Evolutionary conservation across 2,113 vertebrate genomes (phyloP).

Genomic region (Sebastes fasciatus): DNA sequence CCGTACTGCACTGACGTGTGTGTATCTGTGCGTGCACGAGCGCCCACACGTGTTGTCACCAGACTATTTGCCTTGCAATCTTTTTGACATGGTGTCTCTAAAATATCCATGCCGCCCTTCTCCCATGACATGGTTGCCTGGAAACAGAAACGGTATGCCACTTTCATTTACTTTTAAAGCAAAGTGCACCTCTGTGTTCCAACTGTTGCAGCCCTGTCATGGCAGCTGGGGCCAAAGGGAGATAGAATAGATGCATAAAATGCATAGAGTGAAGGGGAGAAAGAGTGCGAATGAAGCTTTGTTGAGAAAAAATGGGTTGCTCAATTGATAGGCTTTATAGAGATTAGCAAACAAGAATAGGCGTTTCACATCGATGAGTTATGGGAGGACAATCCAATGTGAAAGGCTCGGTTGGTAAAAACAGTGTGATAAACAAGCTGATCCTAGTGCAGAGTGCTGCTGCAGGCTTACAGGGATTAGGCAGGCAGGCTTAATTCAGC

Average conservation of each 20-base stretch:
- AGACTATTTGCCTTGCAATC: conserved; percentile 65
- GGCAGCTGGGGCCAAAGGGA: conserved; percentile 39
- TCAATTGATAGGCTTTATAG: conserved; percentile 46
- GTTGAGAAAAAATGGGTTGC: not conserved
- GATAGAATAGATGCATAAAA: not conserved
- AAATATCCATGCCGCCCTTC: conserved; percentile 66
- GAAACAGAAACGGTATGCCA: conserved; percentile 74
- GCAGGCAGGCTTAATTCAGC: conserved; percentile 81
- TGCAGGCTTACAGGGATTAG: conserved; percentile 82
- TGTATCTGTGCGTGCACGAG: not conserved
- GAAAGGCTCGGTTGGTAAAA: conserved; percentile 64
- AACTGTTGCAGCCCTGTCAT: conserved; percentile 64
- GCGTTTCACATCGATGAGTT: conserved; percentile 54
- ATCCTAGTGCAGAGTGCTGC: conserved; percentile 73
- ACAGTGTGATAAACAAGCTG: conserved; percentile 79
- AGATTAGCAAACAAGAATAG: conserved; percentile 40
- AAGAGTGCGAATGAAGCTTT: conserved; percentile 23
- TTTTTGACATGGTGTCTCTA: conserved; percentile 71
- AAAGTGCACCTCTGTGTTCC: conserved; percentile 62
- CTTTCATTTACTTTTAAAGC: conserved; percentile 68
- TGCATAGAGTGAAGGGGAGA: not conserved
- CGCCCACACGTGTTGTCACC: conserved; percentile 41
- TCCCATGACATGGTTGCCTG: conserved; percentile 77
- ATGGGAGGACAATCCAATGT: conserved; percentile 60
- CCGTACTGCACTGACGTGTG: conserved; percentile 21